These are phyloP conservation scores for Nycticryphes semicollaris DNA, from an alignment of 2,113 vertebrate species.

Conservation along the genomic window DNA sequence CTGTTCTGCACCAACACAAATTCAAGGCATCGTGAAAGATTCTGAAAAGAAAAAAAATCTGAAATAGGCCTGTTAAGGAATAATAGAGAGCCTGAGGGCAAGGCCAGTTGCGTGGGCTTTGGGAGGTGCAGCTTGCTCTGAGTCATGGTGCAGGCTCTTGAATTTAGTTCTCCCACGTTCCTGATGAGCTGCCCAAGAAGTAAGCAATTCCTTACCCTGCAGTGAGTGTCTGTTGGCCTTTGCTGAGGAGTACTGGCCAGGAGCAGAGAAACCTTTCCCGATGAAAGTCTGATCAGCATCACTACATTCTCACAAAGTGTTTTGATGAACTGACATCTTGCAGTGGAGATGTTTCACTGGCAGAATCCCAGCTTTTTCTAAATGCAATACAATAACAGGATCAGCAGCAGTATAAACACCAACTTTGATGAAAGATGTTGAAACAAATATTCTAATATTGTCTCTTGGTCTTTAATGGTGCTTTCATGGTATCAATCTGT, in stretches of 20 bases:
- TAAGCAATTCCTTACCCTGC: not conserved
- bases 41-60: not conserved
- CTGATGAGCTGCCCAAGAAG: not conserved
- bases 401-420: not conserved
- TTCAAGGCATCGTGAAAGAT: not conserved
- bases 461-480: not conserved
- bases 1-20: not conserved
- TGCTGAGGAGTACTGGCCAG: not conserved
- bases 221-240: not conserved
- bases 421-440: not conserved
- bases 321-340: not conserved
- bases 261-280: not conserved
- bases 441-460: not conserved
- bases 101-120: not conserved
- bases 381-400: not conserved
- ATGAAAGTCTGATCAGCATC: not conserved
- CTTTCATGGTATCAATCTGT: not conserved
- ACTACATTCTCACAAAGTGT: not conserved
- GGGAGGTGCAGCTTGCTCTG: not conserved
- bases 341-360: not conserved
- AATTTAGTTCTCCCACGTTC: not conserved
- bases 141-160: not conserved
- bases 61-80: not conserved
- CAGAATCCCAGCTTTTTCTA: not conserved
- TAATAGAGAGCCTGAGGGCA: not conserved